Evolutionary conservation across 2,113 vertebrate species (phyloP).

Genomic region (Cyprinodon variegatus): DNA sequence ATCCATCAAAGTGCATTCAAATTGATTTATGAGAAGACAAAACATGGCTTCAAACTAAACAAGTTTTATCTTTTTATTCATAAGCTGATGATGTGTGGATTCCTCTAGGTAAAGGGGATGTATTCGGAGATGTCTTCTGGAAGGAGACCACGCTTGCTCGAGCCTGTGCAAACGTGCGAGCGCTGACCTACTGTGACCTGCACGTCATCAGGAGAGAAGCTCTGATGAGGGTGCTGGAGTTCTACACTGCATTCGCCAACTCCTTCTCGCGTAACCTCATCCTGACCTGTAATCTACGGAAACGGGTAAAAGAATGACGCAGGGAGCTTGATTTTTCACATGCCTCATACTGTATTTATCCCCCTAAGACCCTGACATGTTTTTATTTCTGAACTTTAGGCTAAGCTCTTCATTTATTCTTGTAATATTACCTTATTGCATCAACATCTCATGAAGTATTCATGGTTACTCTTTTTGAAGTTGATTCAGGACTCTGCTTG

Average conservation of each 20-base stretch:
- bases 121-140: constrained; percentile 99
- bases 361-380: not conserved
- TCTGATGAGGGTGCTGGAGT: constrained; percentile 94
- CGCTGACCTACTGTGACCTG: constrained; percentile 96
- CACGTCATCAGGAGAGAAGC: constrained; percentile 95
- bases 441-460: constrained; percentile 35
- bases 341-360: not conserved
- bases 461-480: constrained; percentile 28
- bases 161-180: constrained; percentile 93
- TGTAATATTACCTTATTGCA: constrained; percentile 21
- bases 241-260: constrained; percentile 95
- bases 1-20: too few species aligned
- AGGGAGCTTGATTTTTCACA: not conserved
- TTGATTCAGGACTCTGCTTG: not conserved
- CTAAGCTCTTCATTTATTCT: not conserved
- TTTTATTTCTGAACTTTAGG: not conserved
- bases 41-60: not conserved
- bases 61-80: not conserved
- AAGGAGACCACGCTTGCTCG: constrained; percentile 93
- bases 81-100: not conserved
- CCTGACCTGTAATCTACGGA: constrained; percentile 95
- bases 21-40: not conserved
- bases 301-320: constrained; percentile 85
- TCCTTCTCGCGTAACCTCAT: constrained; percentile 96
- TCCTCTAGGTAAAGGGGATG: constrained; percentile 92